Conservation (phyloP, 2,797 vertebrate genomes). For the Rhynchonycteris naso region DNA sequence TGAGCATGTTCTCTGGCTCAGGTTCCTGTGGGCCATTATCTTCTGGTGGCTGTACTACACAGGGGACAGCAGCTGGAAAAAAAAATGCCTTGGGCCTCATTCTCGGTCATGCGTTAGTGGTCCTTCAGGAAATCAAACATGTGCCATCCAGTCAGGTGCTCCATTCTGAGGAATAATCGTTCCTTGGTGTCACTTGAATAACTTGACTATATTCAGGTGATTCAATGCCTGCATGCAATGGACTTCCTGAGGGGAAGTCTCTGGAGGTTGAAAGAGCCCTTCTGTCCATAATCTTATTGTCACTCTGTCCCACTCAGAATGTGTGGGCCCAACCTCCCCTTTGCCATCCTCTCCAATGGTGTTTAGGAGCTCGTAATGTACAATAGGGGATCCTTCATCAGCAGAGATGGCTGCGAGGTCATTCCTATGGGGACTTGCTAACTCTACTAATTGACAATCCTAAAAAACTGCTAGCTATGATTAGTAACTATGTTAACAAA, state of each 20-base stretch:
- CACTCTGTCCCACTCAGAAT: not conserved
- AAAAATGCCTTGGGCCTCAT: not conserved
- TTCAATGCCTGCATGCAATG: not conserved
- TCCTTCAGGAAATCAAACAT: too few species aligned
- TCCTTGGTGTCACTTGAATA: not conserved
- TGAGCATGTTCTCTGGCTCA: too few species aligned
- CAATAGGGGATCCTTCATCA: not conserved
- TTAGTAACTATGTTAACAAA: too few species aligned
- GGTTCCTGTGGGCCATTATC: not conserved
- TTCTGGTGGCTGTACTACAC: not conserved
- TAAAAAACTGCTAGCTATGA: too few species aligned
- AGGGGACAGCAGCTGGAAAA: not conserved
- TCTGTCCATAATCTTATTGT: not conserved
- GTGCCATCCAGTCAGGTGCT: not conserved
- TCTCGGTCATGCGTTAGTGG: rapidly evolving
- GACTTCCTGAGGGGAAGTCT: too few species aligned
- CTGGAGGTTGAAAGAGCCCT: not conserved
- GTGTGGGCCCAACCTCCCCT: not conserved
- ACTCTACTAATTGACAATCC: too few species aligned
- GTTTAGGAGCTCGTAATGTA: not conserved
- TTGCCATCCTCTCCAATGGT: not conserved
- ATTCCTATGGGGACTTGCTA: not conserved
- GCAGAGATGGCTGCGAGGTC: not conserved
- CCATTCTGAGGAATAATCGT: not conserved
- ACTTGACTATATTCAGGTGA: not conserved